Conservation (phyloP, 1,140 invertebrate genomes). For the Wasmannia auropunctata region DNA sequence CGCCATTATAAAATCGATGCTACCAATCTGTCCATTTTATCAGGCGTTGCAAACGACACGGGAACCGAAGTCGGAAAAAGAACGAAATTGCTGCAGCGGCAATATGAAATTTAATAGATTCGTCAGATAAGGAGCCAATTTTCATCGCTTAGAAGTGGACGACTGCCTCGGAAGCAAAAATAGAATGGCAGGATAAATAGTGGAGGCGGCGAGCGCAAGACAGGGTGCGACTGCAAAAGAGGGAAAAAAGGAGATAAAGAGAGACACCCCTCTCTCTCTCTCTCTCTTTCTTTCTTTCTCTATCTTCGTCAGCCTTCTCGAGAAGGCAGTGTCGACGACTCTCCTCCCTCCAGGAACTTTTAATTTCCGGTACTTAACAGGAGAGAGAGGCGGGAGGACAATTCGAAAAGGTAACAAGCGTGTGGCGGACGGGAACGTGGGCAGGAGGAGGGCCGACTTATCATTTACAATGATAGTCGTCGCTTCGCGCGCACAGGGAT, state of each 20-base stretch:
- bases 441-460: conserved; percentile 13
- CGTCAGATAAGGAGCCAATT: conserved; percentile 10
- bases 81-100: background rate
- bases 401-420: conserved; percentile 31
- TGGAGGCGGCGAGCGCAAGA: background rate
- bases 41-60: background rate
- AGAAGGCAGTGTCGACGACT: conserved; percentile 28
- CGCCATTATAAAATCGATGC: conserved; percentile 15
- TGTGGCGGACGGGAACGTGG: background rate
- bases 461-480: conserved; percentile 51
- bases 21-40: background rate
- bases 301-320: background rate
- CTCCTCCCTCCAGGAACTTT: conserved; percentile 48
- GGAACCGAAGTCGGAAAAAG: background rate
- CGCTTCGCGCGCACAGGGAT: background rate
- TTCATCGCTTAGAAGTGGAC: background rate
- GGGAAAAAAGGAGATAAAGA: conserved; percentile 19
- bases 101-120: conserved; percentile 46
- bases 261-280: background rate
- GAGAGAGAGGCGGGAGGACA: background rate
- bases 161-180: background rate
- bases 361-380: conserved; percentile 57
- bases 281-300: background rate
- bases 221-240: conserved; percentile 35
- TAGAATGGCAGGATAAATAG: background rate